A percentile compares a stretch with the other conserved stretches of the same genome.
Conservation (phyloP, 2,113 vertebrate genomes). For the Chamaetylas fuelleborni region DNA sequence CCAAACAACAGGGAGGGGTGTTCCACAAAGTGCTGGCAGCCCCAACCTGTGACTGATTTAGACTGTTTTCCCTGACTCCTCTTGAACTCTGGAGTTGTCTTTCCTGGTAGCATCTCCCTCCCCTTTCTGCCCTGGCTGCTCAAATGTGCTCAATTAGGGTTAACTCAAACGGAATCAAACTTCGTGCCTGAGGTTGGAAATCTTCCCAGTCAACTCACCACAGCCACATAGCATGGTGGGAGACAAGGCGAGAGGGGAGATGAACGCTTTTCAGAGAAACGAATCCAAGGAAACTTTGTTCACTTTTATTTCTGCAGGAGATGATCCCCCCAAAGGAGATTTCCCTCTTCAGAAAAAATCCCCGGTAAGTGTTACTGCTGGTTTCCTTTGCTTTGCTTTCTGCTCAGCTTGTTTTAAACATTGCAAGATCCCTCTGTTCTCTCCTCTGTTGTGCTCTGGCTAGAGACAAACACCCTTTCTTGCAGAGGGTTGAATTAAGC, state of each 20-base stretch:
- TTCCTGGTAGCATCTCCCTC: constrained; percentile 16
- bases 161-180: constrained; percentile 76
- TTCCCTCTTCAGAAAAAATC: constrained; percentile 63
- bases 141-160: constrained; percentile 73
- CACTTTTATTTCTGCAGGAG: constrained; percentile 73
- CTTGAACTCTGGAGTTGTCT: constrained; percentile 13
- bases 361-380: constrained; percentile 69
- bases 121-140: constrained; percentile 14
- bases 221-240: constrained; percentile 75
- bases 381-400: constrained; percentile 25
- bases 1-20: background rate
- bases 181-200: constrained; percentile 70
- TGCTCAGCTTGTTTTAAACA: constrained; percentile 45
- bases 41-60: background rate
- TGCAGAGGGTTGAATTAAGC: constrained; percentile 53
- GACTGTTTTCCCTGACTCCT: background rate
- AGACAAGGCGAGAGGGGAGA: constrained; percentile 71
- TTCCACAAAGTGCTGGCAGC: background rate
- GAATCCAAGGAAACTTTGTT: constrained; percentile 75
- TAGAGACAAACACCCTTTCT: constrained; percentile 55
- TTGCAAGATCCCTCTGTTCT: constrained; percentile 48
- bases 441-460: constrained; percentile 43
- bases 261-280: constrained; percentile 75
- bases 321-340: constrained; percentile 53
- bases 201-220: constrained; percentile 74